Base-by-base conservation (phyloP, 92 coral and sea anemone genomes). In the Siderastrea siderea region DNA sequence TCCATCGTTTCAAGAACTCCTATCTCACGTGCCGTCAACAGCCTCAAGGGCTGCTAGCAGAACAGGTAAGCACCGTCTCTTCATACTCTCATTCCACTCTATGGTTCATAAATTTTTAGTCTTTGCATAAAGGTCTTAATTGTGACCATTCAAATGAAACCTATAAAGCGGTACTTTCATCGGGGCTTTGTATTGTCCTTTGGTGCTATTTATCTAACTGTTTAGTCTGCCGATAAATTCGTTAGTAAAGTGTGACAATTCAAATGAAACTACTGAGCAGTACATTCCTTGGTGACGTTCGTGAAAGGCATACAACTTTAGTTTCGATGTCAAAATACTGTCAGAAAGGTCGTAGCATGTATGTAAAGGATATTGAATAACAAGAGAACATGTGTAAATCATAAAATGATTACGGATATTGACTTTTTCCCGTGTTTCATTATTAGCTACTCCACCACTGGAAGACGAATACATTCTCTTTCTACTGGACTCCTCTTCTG, bases 401-500 rank as follows among this genome's bases (percentile, higher is more conserved):
- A 6, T 67, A 38, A 38, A 26, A 4, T 73, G 1, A 67, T 38
- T 68, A 43, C 44, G 49, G 6, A 26, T 10, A 19, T 54, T 59
- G 68, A 2, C 51, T 78, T 48, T 43, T 68, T 57, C 16, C 4
- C 7, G 14, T 54, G 47, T 60, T n/a, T 54, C 47, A 46, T 47
- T 1, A 47, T 15, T 64, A 85, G 84, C 59, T 4, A 45, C 68
- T 75, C 75, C 77, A 2, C 80, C 88, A 43, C 47, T 75, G 80
- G 44, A 58, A 54, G 81, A 63, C 8, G 70, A 82, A 9, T 96
- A 94, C 68, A 71, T 96, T 7, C 80, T 96, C 47, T 95, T 96
- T 74, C 85, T 96, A 46, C 38, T 96, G 92, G 99, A 96, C 65
- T 94, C 96, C 26, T 92, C 99, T 44, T 91, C 95, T 46, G 77